Percentiles rank a stretch among this genome's conserved stretches.
These are phyloP conservation scores for Phymorhynchus buccinoides DNA, from an alignment of 1,140 invertebrate genomes.

Conservation along the genomic window DNA sequence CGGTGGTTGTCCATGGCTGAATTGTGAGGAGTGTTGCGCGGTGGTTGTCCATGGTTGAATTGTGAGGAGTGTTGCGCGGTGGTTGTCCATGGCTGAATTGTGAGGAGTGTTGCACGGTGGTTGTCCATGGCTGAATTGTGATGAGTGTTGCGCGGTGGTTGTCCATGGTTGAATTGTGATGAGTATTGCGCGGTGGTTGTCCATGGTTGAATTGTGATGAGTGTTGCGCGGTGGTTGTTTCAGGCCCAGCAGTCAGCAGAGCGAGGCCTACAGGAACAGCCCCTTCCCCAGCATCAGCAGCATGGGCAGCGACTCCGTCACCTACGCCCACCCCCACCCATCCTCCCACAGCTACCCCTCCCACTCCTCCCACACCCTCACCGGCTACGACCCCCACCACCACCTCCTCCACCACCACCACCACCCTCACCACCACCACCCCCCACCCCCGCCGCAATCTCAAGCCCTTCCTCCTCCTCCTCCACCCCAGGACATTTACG, in stretches of 20 bases:
- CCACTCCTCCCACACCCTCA: slow-evolving; percentile 6
- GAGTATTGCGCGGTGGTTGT: too few relatives aligned
- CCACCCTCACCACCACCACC: slow-evolving; percentile 14
- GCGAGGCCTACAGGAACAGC: slow-evolving; percentile 30
- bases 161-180: too few relatives aligned
- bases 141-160: too few relatives aligned
- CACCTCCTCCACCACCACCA: slow-evolving; percentile 28
- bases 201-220: too few relatives aligned
- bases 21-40: too few relatives aligned
- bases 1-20: too few relatives aligned
- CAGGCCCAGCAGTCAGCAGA: slow-evolving; percentile 31
- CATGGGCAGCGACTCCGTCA: slow-evolving; percentile 23
- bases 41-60: too few relatives aligned
- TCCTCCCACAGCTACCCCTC: slow-evolving; percentile 12
- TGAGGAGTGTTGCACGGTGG: too few relatives aligned
- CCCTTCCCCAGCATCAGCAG: slow-evolving; percentile 24
- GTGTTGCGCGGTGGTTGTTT: neutral
- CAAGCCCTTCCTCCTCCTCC: neutral
- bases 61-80: too few relatives aligned
- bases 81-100: too few relatives aligned
- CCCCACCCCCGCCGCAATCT: neutral
- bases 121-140: too few relatives aligned
- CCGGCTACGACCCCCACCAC: slow-evolving; percentile 19
- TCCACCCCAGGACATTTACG: neutral
- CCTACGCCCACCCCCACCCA: slow-evolving; percentile 7